Evolutionary conservation across 2,888 invertebrate species (phyloP), one percentile per base, ranked within the genome.

Genomic region (Stenodera caucasica): DNA sequence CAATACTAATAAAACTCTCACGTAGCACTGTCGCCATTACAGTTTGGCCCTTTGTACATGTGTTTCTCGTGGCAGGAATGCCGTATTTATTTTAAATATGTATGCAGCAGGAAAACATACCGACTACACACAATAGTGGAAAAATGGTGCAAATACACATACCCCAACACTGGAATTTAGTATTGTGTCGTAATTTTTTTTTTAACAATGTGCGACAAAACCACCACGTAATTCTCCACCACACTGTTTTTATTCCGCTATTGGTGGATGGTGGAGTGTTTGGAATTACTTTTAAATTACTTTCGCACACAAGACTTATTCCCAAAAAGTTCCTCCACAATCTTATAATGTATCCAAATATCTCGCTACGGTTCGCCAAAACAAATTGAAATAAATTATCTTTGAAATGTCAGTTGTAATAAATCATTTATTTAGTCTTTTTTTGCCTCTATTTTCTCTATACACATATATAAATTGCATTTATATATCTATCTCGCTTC

Each of bases 1-100:
- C 71, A 71, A 73, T 71, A 71, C 72, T 71, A 76, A 75, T 75
- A 76, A 75, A 76, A 74, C 72, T 72, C 70, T 74, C 75, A 75
- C 76, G 76, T 75, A 68, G 65, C 65, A 52, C 57, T 61, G 60
- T 65, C 67, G 67, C 73, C 70, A 70, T 75, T 76, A 73, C 68
- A 69, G 18, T 18, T 65, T 64, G 60, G 60, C 61, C 67, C 62
- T 37, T 45, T 63, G 69, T 73, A 72, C 71, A 73, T 74, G 72
- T 75, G 74, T 70, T 73, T 67, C 64, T 64, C 61, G 65, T 45
- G 5, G 45, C 11, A 12, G 64, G 64, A 72, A 72, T 71, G 73
- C 72, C 73, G 71, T 72, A 70, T 74, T 75, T 74, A 67, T 73
- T 72, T 73, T 72, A 73, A 74, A 75, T 74, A 74, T 73, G 71